Base-by-base conservation (phyloP, 2,888 invertebrate genomes). In the Thymelicus acteon region DNA sequence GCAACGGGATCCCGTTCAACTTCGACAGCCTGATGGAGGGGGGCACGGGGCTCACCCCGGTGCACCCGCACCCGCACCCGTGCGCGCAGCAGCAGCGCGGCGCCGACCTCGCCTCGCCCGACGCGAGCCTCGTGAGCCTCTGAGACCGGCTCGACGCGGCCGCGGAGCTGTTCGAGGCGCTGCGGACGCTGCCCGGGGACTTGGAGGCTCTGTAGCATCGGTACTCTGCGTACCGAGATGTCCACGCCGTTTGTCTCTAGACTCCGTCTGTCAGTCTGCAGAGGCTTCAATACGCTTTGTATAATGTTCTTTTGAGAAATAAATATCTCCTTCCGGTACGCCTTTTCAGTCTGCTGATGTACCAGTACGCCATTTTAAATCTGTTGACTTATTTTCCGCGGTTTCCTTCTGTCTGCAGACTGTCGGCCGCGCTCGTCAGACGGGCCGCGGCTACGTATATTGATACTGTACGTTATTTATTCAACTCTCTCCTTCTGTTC, bases 11-110 rank as follows among this genome's bases (percentile, higher is more conserved):
- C 77, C 96, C 96, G 79, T 97, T 98, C 91, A 98, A 98, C 89
- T 98, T 98, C 87, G 98, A 98, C 82, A 97, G 97, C 77, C 95
- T 98, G 73, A 98, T 98, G 97, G 98, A 98, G 80, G 98, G 98
- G 65, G 98, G 98, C 80, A 98, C 98, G 2, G 98, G 98, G 0
- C 93, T 98, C 63, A 98, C 98, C 7, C 98, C 98, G 0, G 97
- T 98, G 48, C 91, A 91, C 81, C 90, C 91, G 44, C 92, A 91
- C 82, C 91, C 91, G 95, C 63, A 95, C 95, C 15, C 96, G 8
- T 96, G 70, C 94, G 96, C 96, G 73, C 96, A 96, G 76, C 97
- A 97, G 87, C 96, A 96, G 84, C 95, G 97, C 83, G 95, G 95
- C 85, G 95, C 96, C 80, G 94, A 97, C 83, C 93, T 96, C 78